Conservation (phyloP, 2,113 vertebrate genomes). For the Rhinoptilus africanus region DNA sequence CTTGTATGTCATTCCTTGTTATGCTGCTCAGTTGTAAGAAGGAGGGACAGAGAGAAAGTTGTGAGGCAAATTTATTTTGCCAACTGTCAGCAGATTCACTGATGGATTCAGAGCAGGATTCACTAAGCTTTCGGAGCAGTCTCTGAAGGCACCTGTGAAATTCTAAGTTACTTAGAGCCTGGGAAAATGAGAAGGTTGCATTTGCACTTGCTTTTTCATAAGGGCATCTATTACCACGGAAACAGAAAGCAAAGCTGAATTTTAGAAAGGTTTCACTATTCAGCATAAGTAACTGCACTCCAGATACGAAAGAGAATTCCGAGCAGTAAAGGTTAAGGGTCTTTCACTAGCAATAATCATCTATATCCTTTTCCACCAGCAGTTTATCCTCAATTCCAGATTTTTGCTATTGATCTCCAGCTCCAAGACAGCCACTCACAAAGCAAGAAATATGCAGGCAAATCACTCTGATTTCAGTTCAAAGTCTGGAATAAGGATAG, state of each 20-base stretch:
- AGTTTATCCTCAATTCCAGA: not conserved
- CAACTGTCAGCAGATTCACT: not conserved
- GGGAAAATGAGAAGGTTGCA: not conserved
- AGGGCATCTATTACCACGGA: not conserved
- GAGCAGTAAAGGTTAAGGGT: not conserved
- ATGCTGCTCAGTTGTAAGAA: not conserved
- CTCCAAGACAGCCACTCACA: not conserved
- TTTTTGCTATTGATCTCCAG: not conserved
- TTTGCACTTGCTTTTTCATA: not conserved
- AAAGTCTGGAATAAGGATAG: not conserved
- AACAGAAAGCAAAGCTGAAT: not conserved
- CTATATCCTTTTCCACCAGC: not conserved
- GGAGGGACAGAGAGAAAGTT: not conserved
- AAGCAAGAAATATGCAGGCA: not conserved
- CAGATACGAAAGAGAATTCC: not conserved
- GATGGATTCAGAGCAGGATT: not conserved
- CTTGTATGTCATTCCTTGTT: not conserved
- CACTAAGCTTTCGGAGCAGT: not conserved
- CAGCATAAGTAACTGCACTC: not conserved
- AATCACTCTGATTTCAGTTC: not conserved
- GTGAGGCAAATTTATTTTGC: not conserved
- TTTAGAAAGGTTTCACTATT: not conserved
- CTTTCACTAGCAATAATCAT: not conserved
- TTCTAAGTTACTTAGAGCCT: not conserved
- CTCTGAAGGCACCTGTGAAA: not conserved